Evolutionary conservation across 2,797 vertebrate genomes (phyloP).

Genomic region (Micromesistius poutassou): DNA sequence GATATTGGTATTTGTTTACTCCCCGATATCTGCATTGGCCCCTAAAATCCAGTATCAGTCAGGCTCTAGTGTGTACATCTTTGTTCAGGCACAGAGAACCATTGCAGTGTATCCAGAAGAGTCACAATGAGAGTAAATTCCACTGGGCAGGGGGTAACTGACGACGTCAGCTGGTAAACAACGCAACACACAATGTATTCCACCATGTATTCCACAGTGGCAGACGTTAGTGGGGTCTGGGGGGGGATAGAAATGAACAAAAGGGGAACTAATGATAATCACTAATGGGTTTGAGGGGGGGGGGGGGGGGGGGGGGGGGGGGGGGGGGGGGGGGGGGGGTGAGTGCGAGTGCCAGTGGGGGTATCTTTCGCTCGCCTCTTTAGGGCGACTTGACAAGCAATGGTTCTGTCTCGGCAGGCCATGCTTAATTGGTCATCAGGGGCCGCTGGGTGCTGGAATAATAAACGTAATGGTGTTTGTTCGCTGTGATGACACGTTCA

Average conservation of each 20-base stretch:
- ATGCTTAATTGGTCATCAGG: conserved; percentile 70
- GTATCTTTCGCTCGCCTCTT: conserved; percentile 55
- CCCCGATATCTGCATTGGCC: too few relatives aligned
- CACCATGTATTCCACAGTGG: neutral
- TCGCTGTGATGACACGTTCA: conserved; percentile 60
- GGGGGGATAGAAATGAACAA: conserved; percentile 62
- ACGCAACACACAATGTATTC: neutral
- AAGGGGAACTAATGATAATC: conserved; percentile 67
- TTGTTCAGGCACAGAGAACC: neutral
- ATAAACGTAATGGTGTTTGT: conserved; percentile 73
- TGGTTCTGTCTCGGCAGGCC: conserved; percentile 42
- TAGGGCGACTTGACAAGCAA: conserved; percentile 41
- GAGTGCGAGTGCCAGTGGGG: conserved; percentile 41
- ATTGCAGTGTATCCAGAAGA: neutral
- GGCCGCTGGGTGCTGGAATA: conserved; percentile 55
- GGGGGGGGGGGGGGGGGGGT: conserved; percentile 58
- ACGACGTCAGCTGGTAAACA: neutral
- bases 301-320: conserved; percentile 58
- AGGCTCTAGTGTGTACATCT: neutral
- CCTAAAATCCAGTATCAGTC: too few relatives aligned
- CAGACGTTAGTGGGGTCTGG: conserved; percentile 57
- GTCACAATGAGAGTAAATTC: neutral
- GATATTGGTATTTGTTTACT: too few relatives aligned
- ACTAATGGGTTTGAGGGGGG: conserved; percentile 63
- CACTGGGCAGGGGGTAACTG: neutral